Evolutionary conservation across 2,888 invertebrate genomes (phyloP), one percentile per base, ranked within the genome.

Genomic region (Allophyes oxyacanthae): DNA sequence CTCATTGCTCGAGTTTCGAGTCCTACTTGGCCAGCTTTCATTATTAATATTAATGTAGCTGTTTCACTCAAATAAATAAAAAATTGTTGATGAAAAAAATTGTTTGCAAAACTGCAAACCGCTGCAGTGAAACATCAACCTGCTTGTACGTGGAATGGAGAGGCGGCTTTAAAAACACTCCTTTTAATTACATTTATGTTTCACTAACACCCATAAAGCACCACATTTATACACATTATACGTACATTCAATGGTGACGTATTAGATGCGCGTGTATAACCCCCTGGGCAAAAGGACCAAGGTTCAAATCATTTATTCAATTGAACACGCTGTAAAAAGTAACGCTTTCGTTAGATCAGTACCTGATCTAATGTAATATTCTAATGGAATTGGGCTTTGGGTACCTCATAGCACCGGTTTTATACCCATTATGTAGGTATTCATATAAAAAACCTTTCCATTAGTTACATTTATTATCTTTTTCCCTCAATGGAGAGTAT

Each of bases 221-320:
- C n/a, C n/a, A 49, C 9, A 20, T 2, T 3, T 3, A 6, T 10
- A 37, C 26, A 30, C 8, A n/a, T n/a, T n/a, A n/a, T n/a, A 51
- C 51, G 43, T 60, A 38, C 30, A 44, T 20, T 20, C 2, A 46
- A 66, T 46, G 6, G 34, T 33, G 36, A 28, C 25, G 37, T 36
- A 11, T 25, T n/a, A 30, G n/a, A 38, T 6, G 15, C 63, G 60
- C 67, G 63, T 52, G 67, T 46, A 20, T 5, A 38, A 59, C 41
- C 42, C 66, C 37, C 50, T 5, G 9, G 59, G 26, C 30, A 14
- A 4, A 13, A 30, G 33, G 30, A 38, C 66, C 60, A 59, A 51
- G 45, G 41, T 30, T 14, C 8, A 9, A 20, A 42, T 43, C 10
- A 40, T 40, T 46, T 58, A 46, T 50, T 45, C n/a, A 58, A 41